These are phyloP conservation scores for Ceuthmochares aereus DNA, from an alignment of 2,113 vertebrate genomes.

Conservation along the genomic window DNA sequence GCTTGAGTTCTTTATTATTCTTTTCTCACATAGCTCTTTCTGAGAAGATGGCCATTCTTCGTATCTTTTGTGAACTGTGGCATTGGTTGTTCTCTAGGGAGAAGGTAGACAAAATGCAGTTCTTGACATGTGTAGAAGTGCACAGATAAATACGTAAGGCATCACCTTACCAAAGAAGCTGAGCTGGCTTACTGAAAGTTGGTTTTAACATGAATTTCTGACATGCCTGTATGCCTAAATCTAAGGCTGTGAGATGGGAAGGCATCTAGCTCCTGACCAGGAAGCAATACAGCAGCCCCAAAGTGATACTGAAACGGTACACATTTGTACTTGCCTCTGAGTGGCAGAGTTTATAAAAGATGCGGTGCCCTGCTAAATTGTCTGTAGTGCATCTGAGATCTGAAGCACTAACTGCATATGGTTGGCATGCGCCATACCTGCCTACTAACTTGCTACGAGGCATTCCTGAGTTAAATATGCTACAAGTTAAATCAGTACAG, in stretches of 20 bases:
- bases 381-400: not conserved
- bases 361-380: not conserved
- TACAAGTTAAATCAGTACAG: not conserved
- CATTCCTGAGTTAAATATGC: not conserved
- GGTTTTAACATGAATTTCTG: not conserved
- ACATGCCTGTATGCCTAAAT: accelerated
- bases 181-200: not conserved
- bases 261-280: not conserved
- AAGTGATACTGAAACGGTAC: slow-evolving; percentile 42
- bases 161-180: not conserved
- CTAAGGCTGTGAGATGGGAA: not conserved
- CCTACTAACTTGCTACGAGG: not conserved
- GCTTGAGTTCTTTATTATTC: not conserved
- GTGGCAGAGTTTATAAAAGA: not conserved
- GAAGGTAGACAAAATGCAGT: not conserved
- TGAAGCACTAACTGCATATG: not conserved
- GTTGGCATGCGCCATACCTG: not conserved
- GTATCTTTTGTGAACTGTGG: not conserved
- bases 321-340: not conserved
- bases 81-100: not conserved
- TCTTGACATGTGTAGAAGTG: not conserved
- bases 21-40: not conserved
- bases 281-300: not conserved
- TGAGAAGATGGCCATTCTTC: not conserved
- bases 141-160: not conserved